phyloP scores from a whole-genome alignment of 2,888 invertebrate species.

The Octodonta nipae region DNA sequence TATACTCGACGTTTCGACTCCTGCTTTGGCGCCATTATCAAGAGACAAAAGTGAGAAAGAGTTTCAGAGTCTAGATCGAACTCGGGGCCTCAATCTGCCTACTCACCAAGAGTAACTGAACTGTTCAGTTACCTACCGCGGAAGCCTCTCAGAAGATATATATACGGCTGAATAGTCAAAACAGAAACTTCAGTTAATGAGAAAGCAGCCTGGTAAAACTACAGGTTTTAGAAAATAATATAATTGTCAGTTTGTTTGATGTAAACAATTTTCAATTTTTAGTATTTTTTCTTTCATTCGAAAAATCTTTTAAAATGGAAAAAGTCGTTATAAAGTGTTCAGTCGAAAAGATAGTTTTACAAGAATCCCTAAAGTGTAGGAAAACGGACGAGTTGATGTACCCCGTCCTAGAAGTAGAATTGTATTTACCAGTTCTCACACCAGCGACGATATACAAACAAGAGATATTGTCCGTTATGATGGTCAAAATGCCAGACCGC shows the following conservation, averaged over 20 bases:
- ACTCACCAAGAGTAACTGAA: too few species aligned
- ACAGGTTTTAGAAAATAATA: too few species aligned
- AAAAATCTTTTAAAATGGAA: conserved; percentile 25
- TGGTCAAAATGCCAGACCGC: conserved; percentile 41
- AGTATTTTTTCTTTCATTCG: conserved; percentile 17
- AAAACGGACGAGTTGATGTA: conserved; percentile 29
- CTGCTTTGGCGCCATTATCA: too few species aligned
- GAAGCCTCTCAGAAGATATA: too few species aligned
- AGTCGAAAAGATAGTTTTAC: conserved; percentile 33
- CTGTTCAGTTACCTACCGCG: too few species aligned
- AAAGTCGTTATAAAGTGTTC: conserved; percentile 29
- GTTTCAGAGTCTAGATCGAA: too few species aligned
- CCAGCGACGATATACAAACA: conserved; percentile 41
- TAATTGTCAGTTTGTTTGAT: conserved; percentile 18
- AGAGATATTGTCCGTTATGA: conserved; percentile 43
- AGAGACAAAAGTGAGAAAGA: too few species aligned
- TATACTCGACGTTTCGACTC: too few species aligned
- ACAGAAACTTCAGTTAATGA: too few species aligned
- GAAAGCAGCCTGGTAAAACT: too few species aligned
- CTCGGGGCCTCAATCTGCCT: too few species aligned
- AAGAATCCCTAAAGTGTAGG: conserved; percentile 27
- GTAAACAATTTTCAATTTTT: conserved; percentile 19
- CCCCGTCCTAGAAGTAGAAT: conserved; percentile 48
- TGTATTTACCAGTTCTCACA: conserved; percentile 53
- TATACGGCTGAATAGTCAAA: too few species aligned